A percentile compares a stretch with the other conserved stretches of the same genome.
phyloP scores from a whole-genome alignment of 2,888 invertebrate genomes.

The Heliothis peltigera region DNA sequence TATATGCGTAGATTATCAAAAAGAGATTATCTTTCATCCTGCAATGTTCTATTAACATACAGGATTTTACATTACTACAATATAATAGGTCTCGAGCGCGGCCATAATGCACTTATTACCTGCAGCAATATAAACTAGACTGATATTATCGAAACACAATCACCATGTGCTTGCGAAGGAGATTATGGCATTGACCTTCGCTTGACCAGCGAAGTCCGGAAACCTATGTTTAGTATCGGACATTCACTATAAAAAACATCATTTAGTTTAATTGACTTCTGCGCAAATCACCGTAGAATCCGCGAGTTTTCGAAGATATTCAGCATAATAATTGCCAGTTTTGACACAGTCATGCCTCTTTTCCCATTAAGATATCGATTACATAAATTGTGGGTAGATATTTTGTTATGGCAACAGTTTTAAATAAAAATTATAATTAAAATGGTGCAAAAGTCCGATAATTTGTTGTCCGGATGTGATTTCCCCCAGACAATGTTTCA shows the following conservation, averaged over 20 bases:
- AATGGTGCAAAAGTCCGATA: background rate
- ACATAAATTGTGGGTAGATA: background rate
- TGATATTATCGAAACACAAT: background rate
- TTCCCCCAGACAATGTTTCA: background rate
- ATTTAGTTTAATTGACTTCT: background rate
- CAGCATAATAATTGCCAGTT: background rate
- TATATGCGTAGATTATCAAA: no score
- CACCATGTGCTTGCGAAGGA: background rate
- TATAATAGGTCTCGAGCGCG: background rate
- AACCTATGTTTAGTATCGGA: constrained; percentile 34
- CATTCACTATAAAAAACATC: constrained; percentile 28
- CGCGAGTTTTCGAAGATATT: background rate
- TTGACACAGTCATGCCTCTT: background rate
- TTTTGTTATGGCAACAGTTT: background rate
- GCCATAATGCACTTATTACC: background rate
- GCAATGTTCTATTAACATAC: background rate
- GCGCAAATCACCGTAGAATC: constrained; percentile 4
- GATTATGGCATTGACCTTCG: constrained; percentile 44
- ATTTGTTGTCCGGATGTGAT: background rate
- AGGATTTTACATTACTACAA: background rate
- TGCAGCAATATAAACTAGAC: background rate
- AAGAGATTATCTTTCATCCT: background rate
- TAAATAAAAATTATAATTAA: background rate
- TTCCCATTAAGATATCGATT: background rate
- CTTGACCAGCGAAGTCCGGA: constrained; percentile 14